phyloP scores from a whole-genome alignment of 30 jellyfish, hydroid and myxozoan genomes.

The Sanderia malayensis region DNA sequence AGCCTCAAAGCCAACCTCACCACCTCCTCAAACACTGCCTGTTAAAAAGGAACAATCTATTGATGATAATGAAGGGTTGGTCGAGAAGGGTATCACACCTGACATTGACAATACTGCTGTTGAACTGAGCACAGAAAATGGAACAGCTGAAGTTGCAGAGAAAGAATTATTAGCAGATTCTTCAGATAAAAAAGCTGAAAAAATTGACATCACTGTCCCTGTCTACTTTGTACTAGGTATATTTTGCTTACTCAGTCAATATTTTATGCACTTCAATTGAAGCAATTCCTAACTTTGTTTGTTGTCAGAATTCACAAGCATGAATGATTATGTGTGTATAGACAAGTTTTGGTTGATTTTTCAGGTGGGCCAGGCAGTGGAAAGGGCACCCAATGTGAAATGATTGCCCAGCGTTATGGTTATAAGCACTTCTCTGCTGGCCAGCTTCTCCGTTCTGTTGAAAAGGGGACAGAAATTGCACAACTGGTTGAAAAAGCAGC shows the following conservation, averaged over 20 bases:
- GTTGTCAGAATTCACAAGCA: no score
- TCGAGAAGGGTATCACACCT: conserved; percentile 30
- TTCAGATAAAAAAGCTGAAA: no score
- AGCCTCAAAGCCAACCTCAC: background rate
- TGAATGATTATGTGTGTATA: background rate
- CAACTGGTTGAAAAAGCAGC: conserved; percentile 50
- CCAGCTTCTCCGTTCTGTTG: conserved; percentile 70
- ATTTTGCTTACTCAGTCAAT: no score
- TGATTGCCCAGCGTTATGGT: conserved; percentile 61
- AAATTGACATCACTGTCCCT: conserved; percentile 56
- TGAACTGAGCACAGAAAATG: no score
- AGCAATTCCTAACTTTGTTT: no score
- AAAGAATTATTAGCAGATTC: no score
- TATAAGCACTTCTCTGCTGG: conserved; percentile 93
- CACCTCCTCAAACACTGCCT: background rate
- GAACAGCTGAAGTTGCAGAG: no score
- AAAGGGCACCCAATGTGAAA: conserved; percentile 97
- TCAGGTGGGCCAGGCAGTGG: conserved; percentile 99
- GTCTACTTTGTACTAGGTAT: conserved; percentile 86
- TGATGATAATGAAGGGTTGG: conserved; percentile 56
- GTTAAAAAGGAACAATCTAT: conserved; percentile 15
- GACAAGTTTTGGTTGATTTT: background rate
- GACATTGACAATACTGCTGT: no score
- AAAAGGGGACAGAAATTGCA: conserved; percentile 67
- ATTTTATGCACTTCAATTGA: no score